Conservation (phyloP, 1,140 invertebrate species). For the Andricus grossulariae region DNA sequence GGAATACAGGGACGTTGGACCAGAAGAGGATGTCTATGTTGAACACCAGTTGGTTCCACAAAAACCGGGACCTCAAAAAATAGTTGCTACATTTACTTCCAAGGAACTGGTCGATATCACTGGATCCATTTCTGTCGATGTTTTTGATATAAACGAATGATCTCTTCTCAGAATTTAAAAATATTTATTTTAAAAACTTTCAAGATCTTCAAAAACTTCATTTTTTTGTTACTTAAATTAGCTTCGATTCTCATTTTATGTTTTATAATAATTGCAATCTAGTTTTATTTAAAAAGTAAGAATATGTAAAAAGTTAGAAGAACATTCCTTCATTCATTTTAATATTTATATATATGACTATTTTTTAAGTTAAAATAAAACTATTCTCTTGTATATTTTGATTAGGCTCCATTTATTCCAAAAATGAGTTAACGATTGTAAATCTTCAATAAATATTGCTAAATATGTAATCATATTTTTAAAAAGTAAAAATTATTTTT, state of each 20-base stretch:
- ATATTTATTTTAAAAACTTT: too few species aligned
- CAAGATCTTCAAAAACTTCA: too few species aligned
- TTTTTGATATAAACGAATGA: constrained; percentile 65
- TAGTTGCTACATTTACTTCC: constrained; percentile 82
- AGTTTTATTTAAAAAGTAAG: constrained; percentile 34
- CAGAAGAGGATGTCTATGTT: constrained; percentile 75
- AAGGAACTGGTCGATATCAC: constrained; percentile 81
- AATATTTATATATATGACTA: too few species aligned
- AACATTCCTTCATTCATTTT: not conserved
- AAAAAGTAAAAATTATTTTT: not conserved
- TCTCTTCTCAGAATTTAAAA: not conserved
- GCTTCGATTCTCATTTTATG: too few species aligned
- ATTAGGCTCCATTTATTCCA: too few species aligned
- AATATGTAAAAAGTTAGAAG: not conserved
- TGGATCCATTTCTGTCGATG: constrained; percentile 77
- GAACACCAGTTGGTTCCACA: constrained; percentile 77
- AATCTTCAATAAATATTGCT: too few species aligned
- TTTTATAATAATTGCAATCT: not conserved
- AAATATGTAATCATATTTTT: too few species aligned
- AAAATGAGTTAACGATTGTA: too few species aligned
- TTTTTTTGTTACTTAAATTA: too few species aligned
- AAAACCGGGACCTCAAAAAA: constrained; percentile 74
- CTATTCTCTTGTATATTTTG: too few species aligned
- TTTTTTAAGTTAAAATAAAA: not conserved
- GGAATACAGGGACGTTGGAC: constrained; percentile 75